Base-by-base conservation (phyloP, 2,113 vertebrate species). In the Rhineura floridana region DNA sequence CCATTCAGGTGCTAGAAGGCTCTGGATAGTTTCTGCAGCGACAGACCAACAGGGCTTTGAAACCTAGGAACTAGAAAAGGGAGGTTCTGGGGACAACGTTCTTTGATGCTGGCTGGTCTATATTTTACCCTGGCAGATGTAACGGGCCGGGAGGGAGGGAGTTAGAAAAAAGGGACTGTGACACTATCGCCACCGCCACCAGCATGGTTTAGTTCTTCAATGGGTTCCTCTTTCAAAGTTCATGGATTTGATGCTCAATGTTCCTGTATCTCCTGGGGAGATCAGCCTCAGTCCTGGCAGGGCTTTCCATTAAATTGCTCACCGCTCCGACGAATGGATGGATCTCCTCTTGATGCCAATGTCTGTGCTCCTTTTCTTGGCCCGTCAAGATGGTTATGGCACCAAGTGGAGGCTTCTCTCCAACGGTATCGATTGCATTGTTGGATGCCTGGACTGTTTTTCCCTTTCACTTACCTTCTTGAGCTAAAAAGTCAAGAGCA, bases 401-500 rank as follows among this genome's bases (percentile, higher is more conserved):
- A 67, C 23, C 72, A 28, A 72, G 76, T 42, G 55, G 83, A 30
- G 50, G 65, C 62, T 19, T 17, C 23, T 6, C 7, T n/a, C 25
- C 2, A 17, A 33, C 36, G 59, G 52, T 36, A 36, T 48, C 28
- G 0, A 36, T 83, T 19, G 50, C 89, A 65, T 77, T 83, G 78
- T 44, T 84, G 36, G 17, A 36, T 0, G n/a, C 55, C 77, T 39
- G 67, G 59, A 72, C 25, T 80, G 69, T 84, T 82, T 30, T 67
- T 46, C 65, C 85, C 2, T 86, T 86, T 59, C 25, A 25, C 83
- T 89, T 42, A 62, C 50, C 77, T 83, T 88, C 44, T 46, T 28
- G 91, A 89, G 85, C 63, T 80, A 81, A 69, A 91, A 86, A 84
- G 67, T 36, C 62, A 59, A 33, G 11, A 72, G 2, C 76, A 72